A percentile compares a stretch with the other conserved stretches of the same genome.
These are phyloP conservation scores for Episyrphus balteatus DNA, from an alignment of 1,140 invertebrate species.

Conservation along the genomic window DNA sequence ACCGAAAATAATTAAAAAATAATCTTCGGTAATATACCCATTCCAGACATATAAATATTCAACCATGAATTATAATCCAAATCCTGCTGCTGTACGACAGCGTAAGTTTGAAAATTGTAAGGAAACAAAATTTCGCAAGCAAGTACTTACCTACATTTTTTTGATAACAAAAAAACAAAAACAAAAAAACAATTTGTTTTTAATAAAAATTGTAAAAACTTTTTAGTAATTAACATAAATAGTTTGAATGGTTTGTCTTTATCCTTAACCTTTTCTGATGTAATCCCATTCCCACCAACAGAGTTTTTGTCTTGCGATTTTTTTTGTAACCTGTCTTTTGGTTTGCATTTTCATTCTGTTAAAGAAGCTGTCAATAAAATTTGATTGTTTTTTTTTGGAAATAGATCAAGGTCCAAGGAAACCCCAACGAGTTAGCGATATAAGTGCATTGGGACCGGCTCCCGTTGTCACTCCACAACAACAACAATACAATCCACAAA, in stretches of 20 bases:
- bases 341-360: constrained; percentile 6
- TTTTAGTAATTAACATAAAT: not conserved
- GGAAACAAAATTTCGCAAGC: constrained; percentile 31
- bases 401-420: constrained; percentile 38
- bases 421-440: constrained; percentile 51
- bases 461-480: constrained; percentile 22
- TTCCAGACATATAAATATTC: too few species aligned
- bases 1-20: too few species aligned
- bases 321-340: constrained; percentile 18
- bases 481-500: constrained; percentile 27
- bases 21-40: too few species aligned
- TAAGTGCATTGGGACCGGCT: constrained; percentile 47
- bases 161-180: constrained; percentile 1
- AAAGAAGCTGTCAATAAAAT: not conserved
- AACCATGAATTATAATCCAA: constrained; percentile 42
- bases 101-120: constrained; percentile 39
- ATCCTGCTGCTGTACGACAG: constrained; percentile 37
- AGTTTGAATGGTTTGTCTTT: not conserved
- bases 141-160: constrained; percentile 1
- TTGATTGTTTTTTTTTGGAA: constrained; percentile 5
- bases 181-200: constrained; percentile 8
- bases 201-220: constrained; percentile 4
- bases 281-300: not conserved
- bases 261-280: not conserved
- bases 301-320: constrained; percentile 11